Base-by-base conservation (phyloP, 2,113 vertebrate genomes). In the Progne subis region DNA sequence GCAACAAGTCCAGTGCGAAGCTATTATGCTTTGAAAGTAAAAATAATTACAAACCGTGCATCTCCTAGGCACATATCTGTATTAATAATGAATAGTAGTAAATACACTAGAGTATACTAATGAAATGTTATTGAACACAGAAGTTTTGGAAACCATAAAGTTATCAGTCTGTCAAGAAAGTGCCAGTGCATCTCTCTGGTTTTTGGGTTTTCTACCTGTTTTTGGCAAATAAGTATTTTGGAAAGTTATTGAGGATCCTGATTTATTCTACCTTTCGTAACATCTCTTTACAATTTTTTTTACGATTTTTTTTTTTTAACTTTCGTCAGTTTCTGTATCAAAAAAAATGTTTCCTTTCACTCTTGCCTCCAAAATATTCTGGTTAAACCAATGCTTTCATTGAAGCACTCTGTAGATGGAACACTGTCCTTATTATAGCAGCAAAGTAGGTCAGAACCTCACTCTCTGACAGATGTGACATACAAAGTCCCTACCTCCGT, bases 31-130 rank as follows among this genome's bases (percentile, higher is more conserved):
- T 96, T 97, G 96, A 98, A 98, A 97, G 95, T 95, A 95, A 98
- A 98, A 98, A 96, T 98, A 98, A 98, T 98, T 98, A 95, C 93
- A 90, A 97, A 97, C 88, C 95, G 87, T 98, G 92, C 95, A 96
- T 98, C 91, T 97, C 80, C 82, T 92, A 82, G 91, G 86, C 95
- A 96, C 82, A 94, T 96, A 97, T 97, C 94, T 97, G 86, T 96
- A 97, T 98, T 98, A 98, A 98, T 98, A 98, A 98, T 97, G 81
- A 93, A 97, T 68, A 92, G 69, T 89, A 97, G 97, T 98, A 97
- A 98, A 97, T 95, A 96, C 71, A 93, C 79, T 95, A 80, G 81
- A 96, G 71, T 96, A 67, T 95, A 95, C 94, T 97, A 98, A 98
- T 98, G 96, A 98, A 97, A 97, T 94, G 71, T 88, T 97, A 97